Base-by-base conservation (phyloP, 2,113 vertebrate species). In the Trinectes maculatus region DNA sequence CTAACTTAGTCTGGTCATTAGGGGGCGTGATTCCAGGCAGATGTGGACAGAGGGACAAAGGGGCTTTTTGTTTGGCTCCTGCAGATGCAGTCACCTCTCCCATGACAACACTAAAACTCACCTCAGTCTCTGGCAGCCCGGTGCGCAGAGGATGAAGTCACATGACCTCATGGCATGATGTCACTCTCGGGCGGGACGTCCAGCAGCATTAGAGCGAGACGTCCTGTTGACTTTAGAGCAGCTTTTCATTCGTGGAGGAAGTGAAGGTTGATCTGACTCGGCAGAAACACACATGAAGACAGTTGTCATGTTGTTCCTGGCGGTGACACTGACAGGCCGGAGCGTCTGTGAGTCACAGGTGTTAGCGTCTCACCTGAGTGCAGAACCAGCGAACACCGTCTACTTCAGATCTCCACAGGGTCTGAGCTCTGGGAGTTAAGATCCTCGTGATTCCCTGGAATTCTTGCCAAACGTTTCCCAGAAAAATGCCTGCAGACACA, bases 1-100 rank as follows among this genome's bases (percentile, higher is more conserved):
- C 79, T 84, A 88, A 86, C 85, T 75, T 10, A n/a, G n/a, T n/a
- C 66, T 31, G 65, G 87, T 83, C 90, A 91, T 92, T 91, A 87
- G 76, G 65, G 77, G 81, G 80, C 76, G 77, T 76, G 82, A 83
- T 81, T 84, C 80, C 12, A 78, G 79, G 84, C 91, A 92, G 87
- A 91, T 90, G 90, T 85, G 89, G 79, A 74, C 18, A 11, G 31
- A 11, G 61, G 72, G 87, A 92, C 77, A 93, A 86, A 90, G 48
- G 37, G 29, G 47, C 21, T 88, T 89, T 92, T 90, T 92, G 86
- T 93, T 87, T 85, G 67, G 62, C 46, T 68, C 67, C 43, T n/a
- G 62, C 46, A 37, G 85, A 78, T 62, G 55, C 63, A 55, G 69
- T 74, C 83, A 74, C 74, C 76, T 85, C 75, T 78, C 55, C 80